Conservation (phyloP, 2,797 vertebrate genomes). For the Euphonia xanthogaster region DNA sequence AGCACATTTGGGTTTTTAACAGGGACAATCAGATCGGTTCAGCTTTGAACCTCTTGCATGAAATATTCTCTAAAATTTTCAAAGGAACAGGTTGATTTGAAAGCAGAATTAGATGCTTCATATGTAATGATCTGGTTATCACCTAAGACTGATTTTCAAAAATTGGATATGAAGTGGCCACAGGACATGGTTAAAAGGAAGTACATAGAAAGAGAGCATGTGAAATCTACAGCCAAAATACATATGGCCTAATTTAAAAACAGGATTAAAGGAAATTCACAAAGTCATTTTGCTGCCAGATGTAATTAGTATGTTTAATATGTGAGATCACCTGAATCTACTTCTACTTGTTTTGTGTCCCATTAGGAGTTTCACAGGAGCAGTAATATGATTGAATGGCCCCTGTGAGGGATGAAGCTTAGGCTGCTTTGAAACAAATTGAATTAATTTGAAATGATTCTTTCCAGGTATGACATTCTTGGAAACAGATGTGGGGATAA, state of each 20-base stretch:
- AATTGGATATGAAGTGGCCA: neutral
- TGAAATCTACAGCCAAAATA: constrained; percentile 43
- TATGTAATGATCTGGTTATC: neutral
- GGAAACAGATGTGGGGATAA: constrained; percentile 42
- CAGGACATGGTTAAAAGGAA: constrained; percentile 17
- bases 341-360: constrained; percentile 51
- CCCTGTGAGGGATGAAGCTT: constrained; percentile 44
- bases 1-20: neutral
- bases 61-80: neutral
- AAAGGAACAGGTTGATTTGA: neutral
- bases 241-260: constrained; percentile 29
- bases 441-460: constrained; percentile 62
- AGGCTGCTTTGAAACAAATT: constrained; percentile 46
- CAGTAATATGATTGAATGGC: constrained; percentile 64
- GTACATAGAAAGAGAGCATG: neutral
- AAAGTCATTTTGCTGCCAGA: constrained; percentile 45
- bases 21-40: neutral
- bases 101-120: neutral
- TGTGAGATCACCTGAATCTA: constrained; percentile 51
- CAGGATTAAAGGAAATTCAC: constrained; percentile 49
- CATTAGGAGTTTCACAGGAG: constrained; percentile 52
- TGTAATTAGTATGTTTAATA: constrained; percentile 54
- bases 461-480: constrained; percentile 62
- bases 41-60: neutral
- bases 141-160: neutral